Evolutionary conservation across 2,888 invertebrate species (phyloP).

Genomic region (Aphidoletes aphidimyza): DNA sequence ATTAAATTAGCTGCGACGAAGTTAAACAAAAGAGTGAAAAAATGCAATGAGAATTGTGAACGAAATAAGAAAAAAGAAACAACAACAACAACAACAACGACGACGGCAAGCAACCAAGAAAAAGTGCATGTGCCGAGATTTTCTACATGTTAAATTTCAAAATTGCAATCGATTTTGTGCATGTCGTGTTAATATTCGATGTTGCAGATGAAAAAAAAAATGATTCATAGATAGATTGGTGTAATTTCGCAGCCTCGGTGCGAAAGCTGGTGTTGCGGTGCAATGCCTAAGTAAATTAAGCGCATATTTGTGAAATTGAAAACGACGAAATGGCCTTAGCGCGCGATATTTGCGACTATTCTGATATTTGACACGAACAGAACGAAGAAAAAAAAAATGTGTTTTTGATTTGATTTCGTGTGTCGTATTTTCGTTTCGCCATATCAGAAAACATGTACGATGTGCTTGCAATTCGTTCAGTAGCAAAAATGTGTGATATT

Average conservation of each 20-base stretch:
- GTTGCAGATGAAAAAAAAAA: not conserved
- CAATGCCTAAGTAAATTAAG: not conserved
- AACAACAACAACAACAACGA: not conserved
- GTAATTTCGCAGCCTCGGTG: not conserved
- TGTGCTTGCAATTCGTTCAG: not conserved
- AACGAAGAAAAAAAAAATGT: not conserved
- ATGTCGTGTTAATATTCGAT: not conserved
- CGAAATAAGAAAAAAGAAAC: too few relatives aligned
- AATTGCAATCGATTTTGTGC: not conserved
- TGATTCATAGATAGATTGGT: conserved; percentile 8
- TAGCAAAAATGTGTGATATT: not conserved
- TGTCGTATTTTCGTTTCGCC: not conserved
- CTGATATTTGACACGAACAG: conserved; percentile 35
- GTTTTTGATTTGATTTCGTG: not conserved
- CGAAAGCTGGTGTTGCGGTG: too few relatives aligned
- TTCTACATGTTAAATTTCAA: too few relatives aligned
- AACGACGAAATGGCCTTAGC: conserved; percentile 18
- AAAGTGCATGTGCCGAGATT: conserved; percentile 20
- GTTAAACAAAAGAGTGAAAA: not conserved
- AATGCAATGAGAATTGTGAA: too few relatives aligned
- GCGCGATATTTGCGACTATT: not conserved
- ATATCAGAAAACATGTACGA: not conserved
- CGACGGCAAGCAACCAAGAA: not conserved
- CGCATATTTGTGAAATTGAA: conserved; percentile 38
- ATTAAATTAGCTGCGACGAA: not conserved